A percentile compares a stretch with the other conserved stretches of the same genome.
These are phyloP conservation scores for Tetragnatha montana DNA, from an alignment of 2,888 invertebrate genomes.

Conservation along the genomic window DNA sequence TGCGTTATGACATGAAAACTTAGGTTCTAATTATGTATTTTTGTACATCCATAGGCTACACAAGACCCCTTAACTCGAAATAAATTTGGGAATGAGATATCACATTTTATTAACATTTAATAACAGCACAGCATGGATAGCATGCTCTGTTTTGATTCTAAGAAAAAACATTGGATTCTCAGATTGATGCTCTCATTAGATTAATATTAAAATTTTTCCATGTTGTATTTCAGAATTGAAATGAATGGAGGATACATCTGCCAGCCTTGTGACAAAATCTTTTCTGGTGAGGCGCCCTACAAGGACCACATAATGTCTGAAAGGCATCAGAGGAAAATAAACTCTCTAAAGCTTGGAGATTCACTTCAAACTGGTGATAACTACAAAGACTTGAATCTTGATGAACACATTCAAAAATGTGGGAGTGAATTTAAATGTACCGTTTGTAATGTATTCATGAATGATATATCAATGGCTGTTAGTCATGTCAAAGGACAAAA, in stretches of 20 bases:
- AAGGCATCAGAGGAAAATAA: slow-evolving; percentile 20
- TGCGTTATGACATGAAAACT: no score
- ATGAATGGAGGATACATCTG: not conserved
- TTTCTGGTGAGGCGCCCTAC: slow-evolving; percentile 22
- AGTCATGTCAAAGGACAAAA: not conserved
- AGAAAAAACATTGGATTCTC: no score
- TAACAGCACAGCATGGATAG: no score
- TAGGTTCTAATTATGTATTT: no score
- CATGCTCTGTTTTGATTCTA: no score
- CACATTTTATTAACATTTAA: no score
- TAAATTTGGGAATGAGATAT: no score
- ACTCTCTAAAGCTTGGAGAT: not conserved
- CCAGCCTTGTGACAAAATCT: not conserved
- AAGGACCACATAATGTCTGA: slow-evolving; percentile 6
- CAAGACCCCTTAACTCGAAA: no score
- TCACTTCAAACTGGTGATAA: not conserved
- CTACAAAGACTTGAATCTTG: not conserved
- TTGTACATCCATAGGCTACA: no score
- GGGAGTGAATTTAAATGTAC: not conserved
- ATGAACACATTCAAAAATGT: not conserved
- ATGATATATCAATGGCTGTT: not conserved
- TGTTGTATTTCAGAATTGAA: not conserved
- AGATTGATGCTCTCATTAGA: no score
- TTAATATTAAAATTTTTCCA: not conserved
- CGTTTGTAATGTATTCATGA: not conserved